Evolutionary conservation across 2,888 invertebrate genomes (phyloP).

Genomic region (Ischnura elegans): DNA sequence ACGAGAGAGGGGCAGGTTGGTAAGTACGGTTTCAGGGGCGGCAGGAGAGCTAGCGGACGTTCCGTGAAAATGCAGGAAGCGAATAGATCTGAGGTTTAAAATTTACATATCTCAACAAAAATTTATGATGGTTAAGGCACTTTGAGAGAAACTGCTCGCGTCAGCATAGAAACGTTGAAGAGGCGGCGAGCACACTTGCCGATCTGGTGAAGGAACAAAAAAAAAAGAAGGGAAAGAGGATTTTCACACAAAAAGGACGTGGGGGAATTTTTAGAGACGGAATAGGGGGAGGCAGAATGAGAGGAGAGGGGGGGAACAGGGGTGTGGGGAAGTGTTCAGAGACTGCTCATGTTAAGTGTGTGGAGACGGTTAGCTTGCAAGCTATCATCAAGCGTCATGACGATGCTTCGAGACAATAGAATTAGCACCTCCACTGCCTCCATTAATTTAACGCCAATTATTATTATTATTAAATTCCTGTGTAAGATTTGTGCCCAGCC

Average conservation of each 20-base stretch:
- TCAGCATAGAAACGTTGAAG: conserved; percentile 58
- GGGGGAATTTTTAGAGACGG: not conserved
- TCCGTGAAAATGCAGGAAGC: conserved; percentile 9
- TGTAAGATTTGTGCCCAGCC: no score
- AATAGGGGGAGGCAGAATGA: not conserved
- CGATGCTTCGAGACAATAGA: conserved; percentile 43
- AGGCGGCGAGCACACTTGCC: conserved; percentile 19
- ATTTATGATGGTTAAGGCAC: conserved; percentile 68
- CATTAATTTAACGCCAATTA: no score
- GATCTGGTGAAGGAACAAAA: not conserved
- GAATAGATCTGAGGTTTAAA: conserved; percentile 46
- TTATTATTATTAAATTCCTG: no score
- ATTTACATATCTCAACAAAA: conserved; percentile 69
- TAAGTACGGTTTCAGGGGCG: no score
- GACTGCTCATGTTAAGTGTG: not conserved
- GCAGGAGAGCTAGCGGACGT: no score
- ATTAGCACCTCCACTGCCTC: not conserved
- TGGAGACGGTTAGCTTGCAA: not conserved
- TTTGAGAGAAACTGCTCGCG: conserved; percentile 49
- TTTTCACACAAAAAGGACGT: conserved; percentile 6
- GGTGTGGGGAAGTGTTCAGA: not conserved
- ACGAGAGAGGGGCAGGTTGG: no score
- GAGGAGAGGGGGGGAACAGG: not conserved
- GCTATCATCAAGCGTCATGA: no score
- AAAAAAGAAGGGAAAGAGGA: conserved; percentile 35